Percentiles rank a stretch among this genome's conserved stretches.
Conservation (phyloP, 2,888 invertebrate genomes). For the Yponomeuta plumbellus region DNA sequence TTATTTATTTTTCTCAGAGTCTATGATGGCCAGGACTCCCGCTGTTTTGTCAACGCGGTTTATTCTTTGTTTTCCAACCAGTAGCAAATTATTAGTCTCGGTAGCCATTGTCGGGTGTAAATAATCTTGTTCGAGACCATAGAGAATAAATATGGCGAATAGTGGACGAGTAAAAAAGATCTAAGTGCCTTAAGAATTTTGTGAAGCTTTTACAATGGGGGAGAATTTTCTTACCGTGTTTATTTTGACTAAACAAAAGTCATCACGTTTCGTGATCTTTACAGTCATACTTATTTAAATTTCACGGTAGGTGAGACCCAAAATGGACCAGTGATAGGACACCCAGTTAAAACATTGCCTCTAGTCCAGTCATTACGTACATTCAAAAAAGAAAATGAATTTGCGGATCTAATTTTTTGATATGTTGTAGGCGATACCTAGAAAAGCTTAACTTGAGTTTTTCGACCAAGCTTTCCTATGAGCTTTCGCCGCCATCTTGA, state of each 20-base stretch:
- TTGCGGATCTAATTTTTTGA: no score
- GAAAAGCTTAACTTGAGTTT: no score
- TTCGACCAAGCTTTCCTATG: no score
- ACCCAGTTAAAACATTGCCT: no score
- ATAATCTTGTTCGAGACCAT: conserved; percentile 44
- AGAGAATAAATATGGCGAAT: neutral
- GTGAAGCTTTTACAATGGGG: neutral
- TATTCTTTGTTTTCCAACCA: conserved; percentile 54
- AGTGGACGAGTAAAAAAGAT: neutral
- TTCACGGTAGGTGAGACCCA: no score
- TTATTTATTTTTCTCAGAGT: neutral
- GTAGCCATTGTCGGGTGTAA: conserved; percentile 60
- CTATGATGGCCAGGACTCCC: conserved; percentile 36
- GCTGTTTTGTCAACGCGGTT: conserved; percentile 34
- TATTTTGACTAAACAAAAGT: neutral
- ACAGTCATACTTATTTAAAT: neutral
- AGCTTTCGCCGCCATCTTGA: no score
- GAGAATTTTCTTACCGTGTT: neutral
- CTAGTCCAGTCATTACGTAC: no score
- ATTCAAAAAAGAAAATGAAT: no score
- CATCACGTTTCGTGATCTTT: neutral
- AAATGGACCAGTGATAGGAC: no score
- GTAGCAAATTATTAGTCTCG: conserved; percentile 73
- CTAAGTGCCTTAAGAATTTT: neutral
- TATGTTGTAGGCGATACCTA: no score